phyloP scores from a whole-genome alignment of 2,888 invertebrate genomes.

The Poecilus cupreus region DNA sequence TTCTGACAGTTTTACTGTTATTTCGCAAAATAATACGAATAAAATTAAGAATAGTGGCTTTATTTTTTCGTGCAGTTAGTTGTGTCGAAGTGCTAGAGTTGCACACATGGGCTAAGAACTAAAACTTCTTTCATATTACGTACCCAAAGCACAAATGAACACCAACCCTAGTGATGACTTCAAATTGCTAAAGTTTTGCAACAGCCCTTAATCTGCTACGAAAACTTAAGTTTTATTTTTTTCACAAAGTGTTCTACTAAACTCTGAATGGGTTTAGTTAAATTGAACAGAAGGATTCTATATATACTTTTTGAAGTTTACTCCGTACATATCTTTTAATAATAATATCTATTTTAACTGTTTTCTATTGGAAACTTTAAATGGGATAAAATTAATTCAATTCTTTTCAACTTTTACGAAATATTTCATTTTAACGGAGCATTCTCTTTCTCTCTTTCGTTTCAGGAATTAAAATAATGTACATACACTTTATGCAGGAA shows the following conservation, averaged over 20 bases:
- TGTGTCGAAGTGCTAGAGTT: too few relatives aligned
- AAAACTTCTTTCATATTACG: conserved; percentile 20
- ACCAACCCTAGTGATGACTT: not conserved
- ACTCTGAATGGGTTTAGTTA: conserved; percentile 34
- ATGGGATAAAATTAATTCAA: not conserved
- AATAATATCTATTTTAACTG: not conserved
- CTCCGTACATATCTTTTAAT: not conserved
- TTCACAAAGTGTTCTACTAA: conserved; percentile 25
- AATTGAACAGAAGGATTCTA: conserved; percentile 33
- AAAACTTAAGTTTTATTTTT: conserved; percentile 43
- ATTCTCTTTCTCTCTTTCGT: too few relatives aligned
- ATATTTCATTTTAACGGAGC: too few relatives aligned
- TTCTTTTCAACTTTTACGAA: too few relatives aligned
- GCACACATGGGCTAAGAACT: not conserved
- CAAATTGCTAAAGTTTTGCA: conserved; percentile 41
- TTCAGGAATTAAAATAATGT: too few relatives aligned
- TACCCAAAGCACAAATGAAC: conserved; percentile 37
- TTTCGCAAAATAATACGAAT: too few relatives aligned
- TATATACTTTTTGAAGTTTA: not conserved
- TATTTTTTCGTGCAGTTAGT: too few relatives aligned
- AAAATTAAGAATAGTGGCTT: too few relatives aligned
- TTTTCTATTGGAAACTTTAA: not conserved
- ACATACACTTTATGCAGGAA: too few relatives aligned
- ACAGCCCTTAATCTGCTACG: conserved; percentile 28
- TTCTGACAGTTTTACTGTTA: too few relatives aligned